These are phyloP conservation scores for Harpegnathos saltator DNA, from an alignment of 1,140 invertebrate genomes.

Conservation along the genomic window DNA sequence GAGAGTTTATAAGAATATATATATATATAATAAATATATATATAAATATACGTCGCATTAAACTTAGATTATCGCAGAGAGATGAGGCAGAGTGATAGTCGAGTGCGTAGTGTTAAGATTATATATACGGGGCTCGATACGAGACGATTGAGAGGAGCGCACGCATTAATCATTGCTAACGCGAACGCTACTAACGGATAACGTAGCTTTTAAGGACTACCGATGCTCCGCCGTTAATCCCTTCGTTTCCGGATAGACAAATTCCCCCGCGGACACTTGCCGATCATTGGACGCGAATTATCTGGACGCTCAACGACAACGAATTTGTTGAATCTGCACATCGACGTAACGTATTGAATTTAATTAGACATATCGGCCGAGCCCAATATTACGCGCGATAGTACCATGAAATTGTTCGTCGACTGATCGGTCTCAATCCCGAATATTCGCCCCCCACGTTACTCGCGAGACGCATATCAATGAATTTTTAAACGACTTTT, in stretches of 20 bases:
- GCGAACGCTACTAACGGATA: constrained; percentile 65
- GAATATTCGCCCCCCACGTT: constrained; percentile 57
- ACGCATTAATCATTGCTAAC: constrained; percentile 73
- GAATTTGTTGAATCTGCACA: constrained; percentile 42
- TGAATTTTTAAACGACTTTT: constrained; percentile 72
- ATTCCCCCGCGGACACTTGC: not conserved
- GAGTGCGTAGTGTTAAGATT: constrained; percentile 66
- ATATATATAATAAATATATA: constrained; percentile 69
- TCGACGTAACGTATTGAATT: constrained; percentile 61
- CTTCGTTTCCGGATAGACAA: constrained; percentile 67
- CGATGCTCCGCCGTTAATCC: constrained; percentile 64
- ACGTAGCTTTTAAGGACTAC: constrained; percentile 68
- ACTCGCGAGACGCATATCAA: constrained; percentile 69
- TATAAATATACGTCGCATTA: constrained; percentile 64
- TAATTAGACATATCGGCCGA: constrained; percentile 72
- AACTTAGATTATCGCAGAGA: constrained; percentile 65
- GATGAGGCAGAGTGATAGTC: constrained; percentile 68
- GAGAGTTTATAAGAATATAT: constrained; percentile 68
- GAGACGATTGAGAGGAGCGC: constrained; percentile 58
- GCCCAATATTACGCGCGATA: constrained; percentile 60
- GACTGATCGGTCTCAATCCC: constrained; percentile 50
- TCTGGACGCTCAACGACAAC: constrained; percentile 45
- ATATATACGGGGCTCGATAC: constrained; percentile 59
- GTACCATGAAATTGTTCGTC: constrained; percentile 53
- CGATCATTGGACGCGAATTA: constrained; percentile 25